Conservation (phyloP, 2,888 invertebrate species). For the Idaea straminata region DNA sequence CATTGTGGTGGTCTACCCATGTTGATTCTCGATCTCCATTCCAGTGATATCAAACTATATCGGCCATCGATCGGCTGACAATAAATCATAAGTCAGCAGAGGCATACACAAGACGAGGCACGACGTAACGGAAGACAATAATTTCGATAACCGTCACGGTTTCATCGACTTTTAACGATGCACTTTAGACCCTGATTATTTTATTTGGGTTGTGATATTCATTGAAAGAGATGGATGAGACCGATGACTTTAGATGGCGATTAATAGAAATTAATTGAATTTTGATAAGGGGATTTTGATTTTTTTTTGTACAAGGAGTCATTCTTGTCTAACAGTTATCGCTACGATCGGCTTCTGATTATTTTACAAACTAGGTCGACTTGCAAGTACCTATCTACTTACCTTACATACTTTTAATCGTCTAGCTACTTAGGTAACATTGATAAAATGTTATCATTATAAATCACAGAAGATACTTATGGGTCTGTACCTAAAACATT, state of each 20-base stretch:
- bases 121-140: background rate
- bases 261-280: too few species aligned
- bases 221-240: background rate
- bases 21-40: background rate
- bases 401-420: background rate
- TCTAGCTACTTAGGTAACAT: background rate
- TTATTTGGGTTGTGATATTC: background rate
- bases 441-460: background rate
- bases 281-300: too few species aligned
- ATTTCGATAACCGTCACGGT: background rate
- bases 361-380: background rate
- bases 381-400: background rate
- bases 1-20: too few species aligned
- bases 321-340: background rate
- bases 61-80: background rate
- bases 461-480: background rate
- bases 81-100: background rate
- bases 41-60: background rate
- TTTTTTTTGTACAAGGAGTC: too few species aligned
- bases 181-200: background rate
- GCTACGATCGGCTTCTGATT: background rate
- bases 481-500: background rate
- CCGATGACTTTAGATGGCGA: too few species aligned
- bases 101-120: background rate
- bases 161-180: background rate